Base-by-base conservation (phyloP, 1,140 invertebrate genomes). In the Conopomorpha cramerella region DNA sequence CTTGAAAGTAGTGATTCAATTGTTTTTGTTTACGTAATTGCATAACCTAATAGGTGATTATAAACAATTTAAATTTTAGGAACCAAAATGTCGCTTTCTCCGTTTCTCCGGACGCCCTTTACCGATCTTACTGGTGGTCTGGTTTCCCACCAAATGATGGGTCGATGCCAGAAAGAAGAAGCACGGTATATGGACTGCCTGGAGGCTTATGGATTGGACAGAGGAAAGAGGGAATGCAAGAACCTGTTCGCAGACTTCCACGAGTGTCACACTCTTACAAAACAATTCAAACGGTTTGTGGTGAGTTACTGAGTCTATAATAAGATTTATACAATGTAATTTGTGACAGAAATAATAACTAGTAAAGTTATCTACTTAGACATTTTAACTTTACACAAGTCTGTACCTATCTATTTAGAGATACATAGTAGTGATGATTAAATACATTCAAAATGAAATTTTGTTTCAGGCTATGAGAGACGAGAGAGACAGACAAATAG, bases 121-220 rank as follows among this genome's bases (percentile, higher is more conserved):
- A 88, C 86, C 0, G 88, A 90, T 64, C 49, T 89, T 12, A 83
- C 82, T 34, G 83, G 81, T 41, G 71, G 74, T 16, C 35, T 88
- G 10, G 40, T 83, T 10, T 85, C 80, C 40, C 82, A 85, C 50
- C 88, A 90, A 54, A 55, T 78, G 45, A 63, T 80, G 42, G 77
- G 80, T 7, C 52, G 51, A 12, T 91, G 89, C 57, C 81, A 78
- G 18, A 73, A 82, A 36, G 77, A 87, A 40, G 88, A 91, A 62
- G 67, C 86, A 55, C 71, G 80, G 11, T 78, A 82, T 34, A 82
- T 88, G 55, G 84, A 90, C 37, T 91, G 89, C 55, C 44, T 88
- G 6, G 87, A 90, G 56, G 88, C 87, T 1, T 91, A 91, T 49
- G 89, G 88, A 3, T 41, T 82, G 8, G 78, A 83, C 8, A 67